Base-by-base conservation (phyloP, 2,888 invertebrate species). In the Balanococcus diminutus region DNA sequence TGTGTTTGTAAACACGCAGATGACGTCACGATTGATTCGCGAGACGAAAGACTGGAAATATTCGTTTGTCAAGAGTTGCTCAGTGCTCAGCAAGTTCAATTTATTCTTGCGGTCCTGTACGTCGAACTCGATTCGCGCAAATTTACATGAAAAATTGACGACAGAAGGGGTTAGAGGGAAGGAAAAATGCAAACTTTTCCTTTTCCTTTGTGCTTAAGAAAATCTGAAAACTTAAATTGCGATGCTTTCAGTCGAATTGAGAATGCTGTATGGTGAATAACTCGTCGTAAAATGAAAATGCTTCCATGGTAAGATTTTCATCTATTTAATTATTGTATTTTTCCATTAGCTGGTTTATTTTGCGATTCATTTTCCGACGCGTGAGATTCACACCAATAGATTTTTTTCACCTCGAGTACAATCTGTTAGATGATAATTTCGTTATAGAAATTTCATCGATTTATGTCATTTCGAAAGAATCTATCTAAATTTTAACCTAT, bases 131-230 rank as follows among this genome's bases (percentile, higher is more conserved):
- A 75, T 75, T 75, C 75, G 75, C 32, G 32, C 31, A 32, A 75
- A 75, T 75, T 75, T 75, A 75, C 75, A 75, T 75, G 75, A 75
- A 75, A 75, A 75, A 75, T 75, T 75, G 75, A 75, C 75, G 75
- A 32, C 75, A 32, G 75, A 75, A 75, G 32, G 75, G 75, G 75
- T 32, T 31, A 19, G 8, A 32, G 75, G n/a, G 75, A 25, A 75
- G 75, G 32, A 75, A 75, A 75, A 75, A 32, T 75, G 75, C 75
- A 75, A 75, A 75, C 75, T 75, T 75, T 75, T 75, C 75, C 75
- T 75, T 75, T 75, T 75, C 32, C 75, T 75, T 75, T 75, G 75
- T 75, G 75, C 32, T 75, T 75, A 32, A 75, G 75, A 75, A 75
- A 75, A 75, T 75, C 75, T 75, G 75, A 75, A 32, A 75, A 75